Base-by-base conservation (phyloP, 2,888 invertebrate species). In the Hedychridium roseum region DNA sequence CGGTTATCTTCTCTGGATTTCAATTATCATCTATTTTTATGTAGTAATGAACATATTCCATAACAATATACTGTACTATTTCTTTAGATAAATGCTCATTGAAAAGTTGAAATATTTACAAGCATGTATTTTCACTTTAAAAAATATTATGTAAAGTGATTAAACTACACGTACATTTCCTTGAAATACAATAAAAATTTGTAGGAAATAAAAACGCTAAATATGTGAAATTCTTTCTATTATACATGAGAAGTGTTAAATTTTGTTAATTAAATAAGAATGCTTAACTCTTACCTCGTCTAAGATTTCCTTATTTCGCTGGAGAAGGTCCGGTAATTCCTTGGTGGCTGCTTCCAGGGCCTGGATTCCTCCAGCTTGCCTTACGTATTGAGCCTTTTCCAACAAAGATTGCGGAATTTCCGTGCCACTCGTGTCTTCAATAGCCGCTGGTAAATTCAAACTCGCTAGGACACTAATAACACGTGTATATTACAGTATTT, bases 361-460 rank as follows among this genome's bases (percentile, higher is more conserved):
- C 30, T 83, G 79, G 50, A 91, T 82, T 1, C 97, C 97, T 31
- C 96, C 96, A 44, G 86, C 84, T 21, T 84, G 84, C 54, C 87
- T 85, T 32, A 97, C 87, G 59, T 86, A 85, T 36, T 84, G 84
- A 1, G 95, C 91, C 80, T 97, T 97, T 61, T 91, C 92, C 45
- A 89, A 81, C 54, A 99, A 82, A 9, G 96, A 95, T 42, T 89
- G 93, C 1, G 99, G 98, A 64, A 98, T 83, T 20, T 84, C 86
- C 38, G 86, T 86, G 28, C 86, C 85, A 61, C 85, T 85, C 4
- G 86, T 85, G 62, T 88, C 88, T 81, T 99, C 98, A 45, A 98
- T 85, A 40, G 97, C 94, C n/a, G 97, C 98, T 5, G 99, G 98
- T 69, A 99, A 85, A 83, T 95, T 97, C 60, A 98, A 83, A 50